Percentiles rank a stretch among this genome's conserved stretches.
Conservation (phyloP, 2,113 vertebrate genomes). For the Ophthalmolycus amberensis region DNA sequence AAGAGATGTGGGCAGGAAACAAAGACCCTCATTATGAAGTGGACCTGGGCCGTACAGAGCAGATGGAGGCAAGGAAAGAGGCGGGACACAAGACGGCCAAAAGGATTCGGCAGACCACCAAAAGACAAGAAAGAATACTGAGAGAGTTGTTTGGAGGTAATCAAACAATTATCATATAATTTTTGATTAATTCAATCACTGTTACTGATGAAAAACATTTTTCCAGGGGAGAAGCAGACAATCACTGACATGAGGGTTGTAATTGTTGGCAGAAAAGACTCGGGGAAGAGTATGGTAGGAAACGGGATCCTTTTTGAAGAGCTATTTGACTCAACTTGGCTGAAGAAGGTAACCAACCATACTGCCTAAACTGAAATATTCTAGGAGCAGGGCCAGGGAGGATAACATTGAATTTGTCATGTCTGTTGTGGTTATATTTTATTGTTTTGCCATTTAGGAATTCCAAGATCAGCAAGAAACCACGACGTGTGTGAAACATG, state of each 20-base stretch:
- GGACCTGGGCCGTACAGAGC: background rate
- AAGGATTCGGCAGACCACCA: background rate
- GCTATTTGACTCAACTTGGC: background rate
- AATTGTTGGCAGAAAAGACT: slow-evolving; percentile 9
- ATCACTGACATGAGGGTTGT: slow-evolving; percentile 13
- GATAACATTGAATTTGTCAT: background rate
- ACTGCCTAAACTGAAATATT: background rate
- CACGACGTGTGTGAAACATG: background rate
- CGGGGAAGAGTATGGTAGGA: slow-evolving; percentile 24
- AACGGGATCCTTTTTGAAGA: slow-evolving; percentile 20
- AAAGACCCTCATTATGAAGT: slow-evolving; percentile 2
- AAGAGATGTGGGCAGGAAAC: slow-evolving; percentile 41
- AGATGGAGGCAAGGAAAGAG: slow-evolving; percentile 9
- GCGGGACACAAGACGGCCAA: background rate
- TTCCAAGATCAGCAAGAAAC: background rate
- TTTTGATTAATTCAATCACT: background rate
- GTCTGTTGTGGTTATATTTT: background rate
- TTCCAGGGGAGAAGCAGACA: background rate
- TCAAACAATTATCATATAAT: background rate
- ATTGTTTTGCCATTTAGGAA: slow-evolving; percentile 10
- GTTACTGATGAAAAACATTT: background rate
- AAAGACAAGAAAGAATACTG: slow-evolving; percentile 10
- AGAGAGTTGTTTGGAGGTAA: slow-evolving; percentile 30
- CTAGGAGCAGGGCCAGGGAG: background rate
- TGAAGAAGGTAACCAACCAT: slow-evolving; percentile 27